Base-by-base conservation (phyloP, 1,140 invertebrate genomes). In the Drosophila rufa region DNA sequence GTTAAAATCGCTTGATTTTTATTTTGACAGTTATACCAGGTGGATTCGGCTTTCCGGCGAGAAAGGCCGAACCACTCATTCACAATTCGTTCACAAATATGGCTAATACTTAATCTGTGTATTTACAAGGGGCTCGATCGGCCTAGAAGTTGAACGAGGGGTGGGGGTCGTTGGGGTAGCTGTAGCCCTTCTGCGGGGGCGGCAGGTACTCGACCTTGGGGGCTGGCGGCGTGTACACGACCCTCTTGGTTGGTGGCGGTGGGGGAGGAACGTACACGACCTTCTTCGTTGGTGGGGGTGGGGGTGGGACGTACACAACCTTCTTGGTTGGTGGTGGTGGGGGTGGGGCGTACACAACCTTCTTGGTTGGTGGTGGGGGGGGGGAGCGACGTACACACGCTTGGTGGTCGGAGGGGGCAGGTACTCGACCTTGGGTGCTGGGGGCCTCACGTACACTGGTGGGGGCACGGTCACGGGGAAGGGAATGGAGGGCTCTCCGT, bases 151-250 rank as follows among this genome's bases (percentile, higher is more conserved):
- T 53, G 79, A 92, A 92, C 11, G 91, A 77, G 60, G 91, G 91
- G 53, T 92, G 75, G 38, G 91, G 91, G 50, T 92, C 61, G 79
- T 92, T 92, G 80, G 91, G 91, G 65, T 92, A 92, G 71, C 70
- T 81, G 66, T 92, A 92, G 25, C 91, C 91, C 61, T 75, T 67
- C 15, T 65, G 36, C 46, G 70, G 40, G 5, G 71, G 71, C 11
- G 75, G 79, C 33, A 71, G 27, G 19, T 71, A 71, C 43, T 71
- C 65, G 2, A 22, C 65, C 68, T 71, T 71, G 11, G 67, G 61
- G 2, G 60, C 22, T 5, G 25, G 22, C 4, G 59, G 59, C 19
- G 12, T 33, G 30, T 67, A 60, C 30, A 67, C 64, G 14, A 66
- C 45, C 33, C 22, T 65, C 67, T 71, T 73, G 38, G 51, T 64